Percentiles rank a stretch among this genome's conserved stretches.
Conservation (phyloP, 1,140 invertebrate genomes). For the Drosophila busckii region DNA sequence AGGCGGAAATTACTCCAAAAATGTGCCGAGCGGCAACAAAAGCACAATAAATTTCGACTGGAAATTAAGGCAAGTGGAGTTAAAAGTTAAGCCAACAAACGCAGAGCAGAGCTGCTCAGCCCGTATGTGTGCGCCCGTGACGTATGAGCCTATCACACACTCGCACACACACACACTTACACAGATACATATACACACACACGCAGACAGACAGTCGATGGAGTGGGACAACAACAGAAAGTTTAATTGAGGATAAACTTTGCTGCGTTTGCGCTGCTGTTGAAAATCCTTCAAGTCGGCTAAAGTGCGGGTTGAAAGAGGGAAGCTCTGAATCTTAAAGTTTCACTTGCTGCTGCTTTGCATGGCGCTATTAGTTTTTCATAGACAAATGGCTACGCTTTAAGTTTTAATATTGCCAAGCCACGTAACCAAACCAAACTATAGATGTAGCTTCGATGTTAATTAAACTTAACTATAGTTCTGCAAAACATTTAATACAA, state of each 20-base stretch:
- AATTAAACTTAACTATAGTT: too few relatives aligned
- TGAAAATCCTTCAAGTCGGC: slow-evolving; percentile 61
- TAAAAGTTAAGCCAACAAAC: slow-evolving; percentile 73
- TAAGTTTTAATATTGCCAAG: too few relatives aligned
- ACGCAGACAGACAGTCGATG: slow-evolving; percentile 31
- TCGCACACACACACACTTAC: slow-evolving; percentile 24
- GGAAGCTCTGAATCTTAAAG: slow-evolving; percentile 4
- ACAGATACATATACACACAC: slow-evolving; percentile 5
- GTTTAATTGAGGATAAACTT: slow-evolving; percentile 76
- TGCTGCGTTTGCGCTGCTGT: slow-evolving; percentile 72
- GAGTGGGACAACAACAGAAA: slow-evolving; percentile 71
- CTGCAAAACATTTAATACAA: too few relatives aligned
- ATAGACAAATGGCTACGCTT: too few relatives aligned
- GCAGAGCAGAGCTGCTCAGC: slow-evolving; percentile 49
- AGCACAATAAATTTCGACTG: slow-evolving; percentile 55
- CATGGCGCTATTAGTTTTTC: slow-evolving; percentile 36
- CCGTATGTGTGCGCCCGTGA: slow-evolving; percentile 22
- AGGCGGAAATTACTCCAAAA: slow-evolving; percentile 64
- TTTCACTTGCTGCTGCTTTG: slow-evolving; percentile 37
- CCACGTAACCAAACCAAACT: too few relatives aligned
- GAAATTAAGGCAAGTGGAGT: slow-evolving; percentile 74
- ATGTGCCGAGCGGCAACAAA: slow-evolving; percentile 53
- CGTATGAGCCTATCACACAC: slow-evolving; percentile 55
- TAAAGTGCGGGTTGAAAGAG: slow-evolving; percentile 11
- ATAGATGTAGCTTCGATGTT: too few relatives aligned